Evolutionary conservation across 2,888 invertebrate genomes (phyloP).

Genomic region (Cepaea hortensis): DNA sequence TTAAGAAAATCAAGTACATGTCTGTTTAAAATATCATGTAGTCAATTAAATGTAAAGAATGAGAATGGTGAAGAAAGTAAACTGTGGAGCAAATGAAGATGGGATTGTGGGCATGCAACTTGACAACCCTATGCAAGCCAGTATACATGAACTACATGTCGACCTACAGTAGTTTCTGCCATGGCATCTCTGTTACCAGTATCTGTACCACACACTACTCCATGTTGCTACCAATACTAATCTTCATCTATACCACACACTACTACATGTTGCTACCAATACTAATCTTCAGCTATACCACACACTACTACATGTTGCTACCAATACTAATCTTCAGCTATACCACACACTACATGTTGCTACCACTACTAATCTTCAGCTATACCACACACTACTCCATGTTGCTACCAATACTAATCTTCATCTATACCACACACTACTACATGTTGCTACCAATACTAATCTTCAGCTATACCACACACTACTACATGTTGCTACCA

Average conservation of each 20-base stretch:
- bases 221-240: slow-evolving; percentile 63
- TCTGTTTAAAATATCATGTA: no score
- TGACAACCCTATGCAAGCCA: no score
- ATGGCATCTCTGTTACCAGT: no score
- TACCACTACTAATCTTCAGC: slow-evolving; percentile 59
- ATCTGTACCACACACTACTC: neutral
- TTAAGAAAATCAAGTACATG: no score
- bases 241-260: slow-evolving; percentile 55
- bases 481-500: slow-evolving; percentile 56
- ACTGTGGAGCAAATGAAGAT: no score
- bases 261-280: slow-evolving; percentile 57
- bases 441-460: slow-evolving; percentile 69
- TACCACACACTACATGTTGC: no score
- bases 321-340: slow-evolving; percentile 68
- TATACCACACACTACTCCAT: neutral
- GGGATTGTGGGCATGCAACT: no score
- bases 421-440: no score
- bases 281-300: slow-evolving; percentile 39
- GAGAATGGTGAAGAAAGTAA: no score
- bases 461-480: neutral
- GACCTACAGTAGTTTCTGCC: no score
- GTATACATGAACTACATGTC: no score
- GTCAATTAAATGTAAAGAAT: no score
- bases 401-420: slow-evolving; percentile 66
- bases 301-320: slow-evolving; percentile 48